Base-by-base conservation (phyloP, 2,797 vertebrate genomes). In the Cryptoblepharus egeriae region DNA sequence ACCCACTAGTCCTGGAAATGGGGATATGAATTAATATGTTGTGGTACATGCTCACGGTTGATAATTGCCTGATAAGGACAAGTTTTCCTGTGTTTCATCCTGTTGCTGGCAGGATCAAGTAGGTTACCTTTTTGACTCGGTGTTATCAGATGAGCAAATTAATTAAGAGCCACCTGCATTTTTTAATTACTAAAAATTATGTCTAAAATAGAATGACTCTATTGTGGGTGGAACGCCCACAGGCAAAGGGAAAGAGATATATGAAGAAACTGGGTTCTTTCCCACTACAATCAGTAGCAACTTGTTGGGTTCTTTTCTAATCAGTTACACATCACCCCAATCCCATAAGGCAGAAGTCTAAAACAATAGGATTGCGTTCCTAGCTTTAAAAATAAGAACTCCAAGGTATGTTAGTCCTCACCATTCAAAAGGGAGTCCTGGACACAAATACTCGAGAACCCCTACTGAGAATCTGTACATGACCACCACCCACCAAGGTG, bases 231-330 rank as follows among this genome's bases (percentile, higher is more conserved):
- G 30, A 45, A 65, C 65, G 39, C 15, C 7, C 6, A 35, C 57
- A 26, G 39, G 10, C 30, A 22, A 30, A 16, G 10, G 49, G 75
- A 45, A 60, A 28, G 37, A 32, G 28, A n/a, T n/a, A 18, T 10
- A 26, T 8, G 22, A 15, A 26, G 73, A 60, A 24, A 55, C 10
- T 9, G 77, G 85, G 85, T 90, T 91, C 88, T 20, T 82, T 61
- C 81, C 15, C 42, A 72, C 89, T 88, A 69, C 81, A 94, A 91
- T 94, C 87, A 20, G 20, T 57, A 57, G 55, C 7, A 22, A 4
- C 3, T 20, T 57, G 16, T 18, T 57, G 55, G 55, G 16, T 57
- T 22, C 55, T 57, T 57, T 22, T 57, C 16, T 49, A 5, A 57
- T 57, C 55, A 20, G 18, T 57, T 18, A 57, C 55, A 57, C 8